phyloP scores from a whole-genome alignment of 2,888 invertebrate species.

The Caenorhabditis panamensis region DNA sequence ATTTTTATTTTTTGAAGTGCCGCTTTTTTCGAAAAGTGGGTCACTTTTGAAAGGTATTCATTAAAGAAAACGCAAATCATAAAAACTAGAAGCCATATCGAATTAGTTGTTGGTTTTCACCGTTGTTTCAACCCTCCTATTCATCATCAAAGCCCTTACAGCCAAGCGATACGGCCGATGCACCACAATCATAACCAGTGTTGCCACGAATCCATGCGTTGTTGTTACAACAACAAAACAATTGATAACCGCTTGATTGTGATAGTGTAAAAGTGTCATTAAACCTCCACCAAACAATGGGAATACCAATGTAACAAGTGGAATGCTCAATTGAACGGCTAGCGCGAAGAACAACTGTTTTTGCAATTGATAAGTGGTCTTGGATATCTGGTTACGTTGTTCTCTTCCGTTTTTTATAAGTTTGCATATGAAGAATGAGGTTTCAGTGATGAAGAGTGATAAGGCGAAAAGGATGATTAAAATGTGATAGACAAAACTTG shows the following conservation, averaged over 20 bases:
- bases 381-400: background rate
- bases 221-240: background rate
- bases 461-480: no score
- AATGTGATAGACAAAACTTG: no score
- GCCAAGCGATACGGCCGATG: constrained; percentile 15
- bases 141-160: background rate
- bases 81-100: no score
- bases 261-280: background rate
- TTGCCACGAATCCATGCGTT: constrained; percentile 11
- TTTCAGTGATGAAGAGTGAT: no score
- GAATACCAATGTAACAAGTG: background rate
- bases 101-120: no score
- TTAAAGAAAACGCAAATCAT: no score
- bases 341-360: background rate
- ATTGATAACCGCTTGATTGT: constrained; percentile 11
- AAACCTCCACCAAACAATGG: background rate
- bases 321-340: background rate
- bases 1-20: no score
- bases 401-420: background rate
- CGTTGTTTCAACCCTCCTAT: no score
- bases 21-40: no score
- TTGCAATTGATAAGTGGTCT: background rate
- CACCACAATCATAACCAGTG: constrained; percentile 4
- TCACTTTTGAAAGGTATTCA: no score
- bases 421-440: no score